Evolutionary conservation across 2,888 invertebrate genomes (phyloP).

Genomic region (Acronicta psi): DNA sequence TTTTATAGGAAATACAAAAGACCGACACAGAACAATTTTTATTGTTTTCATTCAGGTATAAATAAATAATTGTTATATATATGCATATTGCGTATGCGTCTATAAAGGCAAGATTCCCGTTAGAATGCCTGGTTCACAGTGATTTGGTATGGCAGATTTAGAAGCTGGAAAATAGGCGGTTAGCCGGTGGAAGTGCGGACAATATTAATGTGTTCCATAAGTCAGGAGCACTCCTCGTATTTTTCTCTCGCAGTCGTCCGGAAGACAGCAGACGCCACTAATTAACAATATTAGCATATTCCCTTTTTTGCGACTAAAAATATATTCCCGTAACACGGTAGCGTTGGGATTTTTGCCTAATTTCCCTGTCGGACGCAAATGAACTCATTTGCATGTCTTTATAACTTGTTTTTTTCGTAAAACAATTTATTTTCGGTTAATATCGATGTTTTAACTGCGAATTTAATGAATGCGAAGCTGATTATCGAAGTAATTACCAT

Average conservation of each 20-base stretch:
- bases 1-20: constrained; percentile 14
- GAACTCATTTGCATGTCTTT: constrained; percentile 67
- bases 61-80: neutral
- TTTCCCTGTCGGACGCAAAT: constrained; percentile 69
- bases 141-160: constrained; percentile 66
- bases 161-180: constrained; percentile 77
- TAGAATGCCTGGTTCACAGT: constrained; percentile 33
- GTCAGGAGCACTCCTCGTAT: constrained; percentile 78
- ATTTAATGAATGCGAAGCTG: neutral
- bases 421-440: constrained; percentile 16
- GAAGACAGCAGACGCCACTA: constrained; percentile 81
- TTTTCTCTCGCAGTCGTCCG: constrained; percentile 80
- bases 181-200: constrained; percentile 80
- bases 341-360: constrained; percentile 69
- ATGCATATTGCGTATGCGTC: constrained; percentile 7
- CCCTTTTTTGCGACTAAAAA: constrained; percentile 69
- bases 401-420: constrained; percentile 20
- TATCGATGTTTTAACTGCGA: neutral
- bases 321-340: constrained; percentile 64
- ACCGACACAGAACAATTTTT: neutral
- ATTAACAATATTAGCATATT: constrained; percentile 88
- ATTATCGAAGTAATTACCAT: neutral
- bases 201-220: constrained; percentile 85
- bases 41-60: too few relatives aligned
- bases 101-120: constrained; percentile 52